Conservation (phyloP, 2,113 vertebrate genomes). For the Oceanites oceanicus region DNA sequence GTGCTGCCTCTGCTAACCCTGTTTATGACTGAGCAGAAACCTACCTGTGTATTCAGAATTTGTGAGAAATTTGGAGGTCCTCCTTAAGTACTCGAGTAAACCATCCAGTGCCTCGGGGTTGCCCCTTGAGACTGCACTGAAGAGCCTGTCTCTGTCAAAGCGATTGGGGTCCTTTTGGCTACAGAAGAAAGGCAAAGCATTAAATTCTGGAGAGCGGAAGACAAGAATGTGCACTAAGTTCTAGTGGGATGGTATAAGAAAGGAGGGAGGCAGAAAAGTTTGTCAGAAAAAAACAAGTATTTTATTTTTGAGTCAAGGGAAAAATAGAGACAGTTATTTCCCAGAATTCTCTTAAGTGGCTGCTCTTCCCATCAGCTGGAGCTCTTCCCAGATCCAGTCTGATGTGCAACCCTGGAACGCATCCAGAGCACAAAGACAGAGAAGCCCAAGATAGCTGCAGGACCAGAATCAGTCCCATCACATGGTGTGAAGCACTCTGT, state of each 20-base stretch:
- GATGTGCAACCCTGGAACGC: slow-evolving; percentile 10
- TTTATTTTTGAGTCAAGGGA: slow-evolving; percentile 49
- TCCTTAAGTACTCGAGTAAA: slow-evolving; percentile 80
- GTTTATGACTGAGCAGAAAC: background rate
- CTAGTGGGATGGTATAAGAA: background rate
- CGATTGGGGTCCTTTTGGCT: slow-evolving; percentile 67
- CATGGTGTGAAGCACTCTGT: background rate
- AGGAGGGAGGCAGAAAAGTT: background rate
- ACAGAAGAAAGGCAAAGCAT: background rate
- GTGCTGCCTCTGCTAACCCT: background rate
- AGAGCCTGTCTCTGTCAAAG: slow-evolving; percentile 79
- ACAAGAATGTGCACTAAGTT: background rate
- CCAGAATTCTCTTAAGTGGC: slow-evolving; percentile 34
- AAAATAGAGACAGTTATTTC: slow-evolving; percentile 46
- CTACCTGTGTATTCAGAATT: slow-evolving; percentile 85
- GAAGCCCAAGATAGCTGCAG: slow-evolving; percentile 21
- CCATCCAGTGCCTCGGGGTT: slow-evolving; percentile 74
- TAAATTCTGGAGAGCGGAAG: background rate
- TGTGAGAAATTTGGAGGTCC: slow-evolving; percentile 83
- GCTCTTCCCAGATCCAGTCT: slow-evolving; percentile 21
- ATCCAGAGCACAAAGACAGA: slow-evolving; percentile 3
- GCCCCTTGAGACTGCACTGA: slow-evolving; percentile 79
- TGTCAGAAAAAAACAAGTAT: background rate
- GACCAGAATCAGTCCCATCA: background rate
- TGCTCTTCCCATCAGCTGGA: slow-evolving; percentile 55